Conservation (phyloP, 2,797 vertebrate species). For the Megalops cyprinoides region DNA sequence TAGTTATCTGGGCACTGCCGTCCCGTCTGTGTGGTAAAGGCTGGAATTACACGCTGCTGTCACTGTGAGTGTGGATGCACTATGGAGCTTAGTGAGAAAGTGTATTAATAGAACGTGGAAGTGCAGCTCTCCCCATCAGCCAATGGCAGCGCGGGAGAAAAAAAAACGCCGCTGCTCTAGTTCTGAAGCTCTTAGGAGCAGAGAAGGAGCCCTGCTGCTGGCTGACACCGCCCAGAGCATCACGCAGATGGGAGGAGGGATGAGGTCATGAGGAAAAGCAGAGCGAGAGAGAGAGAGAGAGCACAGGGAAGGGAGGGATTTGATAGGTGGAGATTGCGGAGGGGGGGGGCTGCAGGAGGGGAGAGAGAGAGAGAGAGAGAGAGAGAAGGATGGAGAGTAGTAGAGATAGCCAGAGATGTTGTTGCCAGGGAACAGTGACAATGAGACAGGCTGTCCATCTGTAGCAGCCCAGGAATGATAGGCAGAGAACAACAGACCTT, state of each 20-base stretch:
- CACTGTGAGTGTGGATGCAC: too few species aligned
- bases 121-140: not conserved
- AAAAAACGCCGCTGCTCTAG: not conserved
- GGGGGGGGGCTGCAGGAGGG: not conserved
- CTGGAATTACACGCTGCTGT: too few species aligned
- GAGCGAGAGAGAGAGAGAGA: not conserved
- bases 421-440: constrained; percentile 9
- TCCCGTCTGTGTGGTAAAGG: too few species aligned
- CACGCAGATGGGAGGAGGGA: not conserved
- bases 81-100: too few species aligned
- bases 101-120: too few species aligned
- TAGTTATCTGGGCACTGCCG: too few species aligned
- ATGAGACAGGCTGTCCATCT: not conserved
- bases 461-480: not conserved
- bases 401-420: not conserved
- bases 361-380: not conserved
- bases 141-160: not conserved
- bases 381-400: not conserved
- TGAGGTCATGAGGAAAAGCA: not conserved
- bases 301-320: not conserved
- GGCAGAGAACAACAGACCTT: not conserved
- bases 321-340: not conserved
- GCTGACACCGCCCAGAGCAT: not conserved
- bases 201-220: not conserved
- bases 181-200: not conserved